Evolutionary conservation across 2,797 vertebrate species (phyloP).

Genomic region (Acanthiza pusilla): DNA sequence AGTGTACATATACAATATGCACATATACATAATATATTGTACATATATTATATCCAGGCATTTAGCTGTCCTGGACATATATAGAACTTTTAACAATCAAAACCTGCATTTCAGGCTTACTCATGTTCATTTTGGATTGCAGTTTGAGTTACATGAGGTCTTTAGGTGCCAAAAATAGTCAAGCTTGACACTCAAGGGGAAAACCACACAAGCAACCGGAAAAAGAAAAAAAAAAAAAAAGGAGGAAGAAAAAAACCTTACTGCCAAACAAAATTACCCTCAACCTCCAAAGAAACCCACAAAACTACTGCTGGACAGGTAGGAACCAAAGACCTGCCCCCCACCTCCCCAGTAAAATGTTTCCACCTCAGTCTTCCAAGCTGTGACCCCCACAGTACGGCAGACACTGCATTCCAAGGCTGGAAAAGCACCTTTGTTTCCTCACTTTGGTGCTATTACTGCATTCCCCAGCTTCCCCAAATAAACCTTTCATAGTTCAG

Average conservation of each 20-base stretch:
- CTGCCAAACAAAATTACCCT: neutral
- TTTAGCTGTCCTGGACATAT: neutral
- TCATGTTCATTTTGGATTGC: neutral
- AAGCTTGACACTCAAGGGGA: neutral
- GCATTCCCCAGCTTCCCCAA: neutral
- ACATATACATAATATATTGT: too few relatives aligned
- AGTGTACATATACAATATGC: too few relatives aligned
- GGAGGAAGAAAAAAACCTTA: too few relatives aligned
- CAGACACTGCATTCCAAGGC: neutral
- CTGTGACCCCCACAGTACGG: accelerated
- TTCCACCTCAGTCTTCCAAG: neutral
- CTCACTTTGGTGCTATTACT: neutral
- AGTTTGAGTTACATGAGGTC: neutral
- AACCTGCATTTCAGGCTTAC: neutral
- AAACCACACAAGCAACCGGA: neutral
- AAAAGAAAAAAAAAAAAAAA: neutral
- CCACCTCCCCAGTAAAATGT: neutral
- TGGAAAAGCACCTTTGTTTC: neutral
- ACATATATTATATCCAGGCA: too few relatives aligned
- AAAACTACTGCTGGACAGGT: neutral
- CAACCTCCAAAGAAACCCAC: neutral
- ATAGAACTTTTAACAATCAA: neutral
- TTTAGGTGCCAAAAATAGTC: neutral
- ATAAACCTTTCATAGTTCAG: neutral
- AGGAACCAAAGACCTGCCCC: neutral